Evolutionary conservation across 2,888 invertebrate species (phyloP), one percentile per base, ranked within the genome.

Genomic region (Yponomeuta malinellus): DNA sequence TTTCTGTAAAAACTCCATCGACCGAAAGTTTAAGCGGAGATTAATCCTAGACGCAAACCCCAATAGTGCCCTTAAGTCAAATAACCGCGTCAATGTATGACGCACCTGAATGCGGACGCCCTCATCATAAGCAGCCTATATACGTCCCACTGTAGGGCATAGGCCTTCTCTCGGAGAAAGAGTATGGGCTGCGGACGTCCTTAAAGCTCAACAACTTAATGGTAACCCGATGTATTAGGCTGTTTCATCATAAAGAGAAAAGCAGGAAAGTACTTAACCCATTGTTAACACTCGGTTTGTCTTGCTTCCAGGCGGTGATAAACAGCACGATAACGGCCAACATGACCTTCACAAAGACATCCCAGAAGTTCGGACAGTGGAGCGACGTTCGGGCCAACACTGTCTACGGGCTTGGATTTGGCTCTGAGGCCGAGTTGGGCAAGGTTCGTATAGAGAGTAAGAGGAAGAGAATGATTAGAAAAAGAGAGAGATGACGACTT

Each of bases 331-430:
- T 99, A 78, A 98, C 98, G 71, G 97, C 98, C 9, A 98, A 97
- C 84, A 99, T 99, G 99, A 98, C 97, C 66, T 99, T 99, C 86
- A 99, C 99, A 69, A 99, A 99, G 90, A 99, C 99, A 4, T 99
- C 99, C 10, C 99, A 99, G 89, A 99, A 99, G 92, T 99, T 99
- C 92, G 99, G 99, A 1, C 99, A 99, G 88, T 99, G 99, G 99
- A 98, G 98, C 76, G 99, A 99, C 91, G 96, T 98, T 65, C 93
- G 98, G 74, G 98, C 98, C 67, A 98, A 98, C 89, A 98, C 98
- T 0, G 98, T 99, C 10, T 99, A 99, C 86, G 99, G 99, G 0
- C 94, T 99, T 71, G 99, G 99, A 9, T 99, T 99, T 90, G 96
- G 97, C 65, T 97, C 98, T 0, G 99, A 99, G 87, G 95, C 95